Conservation (phyloP, 2,888 invertebrate species). For the Aleiodes testaceus region DNA sequence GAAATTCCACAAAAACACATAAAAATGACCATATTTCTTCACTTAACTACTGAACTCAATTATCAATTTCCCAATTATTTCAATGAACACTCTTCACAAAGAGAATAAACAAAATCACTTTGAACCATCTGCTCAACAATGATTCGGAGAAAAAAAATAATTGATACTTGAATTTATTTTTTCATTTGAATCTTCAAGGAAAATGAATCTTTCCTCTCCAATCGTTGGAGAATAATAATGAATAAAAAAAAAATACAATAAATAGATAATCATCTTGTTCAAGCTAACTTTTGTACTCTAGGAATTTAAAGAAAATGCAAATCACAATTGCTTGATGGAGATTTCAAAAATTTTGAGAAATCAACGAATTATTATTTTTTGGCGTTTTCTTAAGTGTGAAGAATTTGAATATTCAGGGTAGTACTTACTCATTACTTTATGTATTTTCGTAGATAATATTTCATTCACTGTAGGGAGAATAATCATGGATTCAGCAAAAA, state of each 20-base stretch:
- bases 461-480: not conserved
- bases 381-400: not conserved
- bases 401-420: not conserved
- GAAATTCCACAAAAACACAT: no score
- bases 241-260: constrained; percentile 4
- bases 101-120: no score
- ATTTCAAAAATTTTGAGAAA: not conserved
- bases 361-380: not conserved
- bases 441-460: constrained; percentile 27
- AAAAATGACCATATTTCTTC: no score
- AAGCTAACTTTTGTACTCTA: constrained; percentile 33
- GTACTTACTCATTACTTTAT: constrained; percentile 35
- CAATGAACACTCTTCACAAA: no score
- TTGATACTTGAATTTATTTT: not conserved
- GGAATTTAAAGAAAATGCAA: constrained; percentile 16
- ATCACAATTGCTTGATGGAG: constrained; percentile 1
- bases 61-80: no score
- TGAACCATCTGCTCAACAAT: not conserved
- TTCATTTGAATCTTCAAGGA: constrained; percentile 4
- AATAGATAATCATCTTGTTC: constrained; percentile 3
- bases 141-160: not conserved
- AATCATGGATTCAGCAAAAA: not conserved
- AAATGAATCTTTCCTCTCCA: not conserved
- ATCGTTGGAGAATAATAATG: not conserved
- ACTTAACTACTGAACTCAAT: no score